Base-by-base conservation (phyloP, 1,140 invertebrate species). In the Macrobrachium nipponense region DNA sequence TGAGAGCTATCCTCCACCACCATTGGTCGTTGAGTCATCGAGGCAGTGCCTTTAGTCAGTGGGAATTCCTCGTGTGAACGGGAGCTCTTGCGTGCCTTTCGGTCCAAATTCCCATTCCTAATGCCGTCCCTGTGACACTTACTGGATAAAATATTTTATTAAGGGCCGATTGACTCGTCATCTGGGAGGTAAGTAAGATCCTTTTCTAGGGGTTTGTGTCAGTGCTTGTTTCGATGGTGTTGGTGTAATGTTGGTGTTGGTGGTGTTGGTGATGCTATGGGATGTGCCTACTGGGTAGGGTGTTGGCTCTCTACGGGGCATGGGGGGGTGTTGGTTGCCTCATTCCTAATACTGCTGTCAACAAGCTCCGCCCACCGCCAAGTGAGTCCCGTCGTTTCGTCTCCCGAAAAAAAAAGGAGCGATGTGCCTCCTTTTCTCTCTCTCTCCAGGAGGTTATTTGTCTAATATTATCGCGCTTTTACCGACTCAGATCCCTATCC, bases 41-140 rank as follows among this genome's bases (percentile, higher is more conserved):
- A 43, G 68, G 23, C 68, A 51, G 51, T 70, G 68, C 68, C 68
- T 70, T 70, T 70, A 70, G 68, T 70, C 68, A 70, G 68, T 70
- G 68, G 68, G 68, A 70, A 70, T 70, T 70, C 68, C 68, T 70
- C 15, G 68, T 70, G 68, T 70, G 68, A 70, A 70, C 68, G 68
- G 68, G 68, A 27, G 68, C 68, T 70, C 68, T 23, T 15, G 68
- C 68, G 36, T 14, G 36, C 20, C 68, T 70, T 70, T 23, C 23
- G 68, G 36, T 23, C 68, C 23, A 70, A 70, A 70, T 27, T 70
- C 68, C 68, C 36, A 70, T 70, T 70, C 68, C 68, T 12, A 23
- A 70, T 70, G 68, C 68, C 68, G 23, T 70, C 68, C 15, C 36
- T 11, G 14, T 70, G 68, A 23, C 68, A 14, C 68, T 70, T 70